phyloP scores from a whole-genome alignment of 2,888 invertebrate genomes.

The Camponotus fellah region DNA sequence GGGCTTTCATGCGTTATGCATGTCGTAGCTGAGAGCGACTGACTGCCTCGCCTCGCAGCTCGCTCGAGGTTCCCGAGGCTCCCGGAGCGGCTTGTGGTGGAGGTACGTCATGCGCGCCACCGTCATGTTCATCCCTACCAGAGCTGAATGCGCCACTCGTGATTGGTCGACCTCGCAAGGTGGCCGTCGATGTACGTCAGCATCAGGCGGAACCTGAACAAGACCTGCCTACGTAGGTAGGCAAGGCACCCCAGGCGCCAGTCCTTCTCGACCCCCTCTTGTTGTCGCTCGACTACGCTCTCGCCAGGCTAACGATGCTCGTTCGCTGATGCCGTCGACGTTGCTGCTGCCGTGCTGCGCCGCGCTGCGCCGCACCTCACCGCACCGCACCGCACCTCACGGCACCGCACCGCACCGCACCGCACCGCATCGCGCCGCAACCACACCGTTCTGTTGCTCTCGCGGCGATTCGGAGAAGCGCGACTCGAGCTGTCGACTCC shows the following conservation, averaged over 20 bases:
- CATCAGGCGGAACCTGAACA: slow-evolving; percentile 79
- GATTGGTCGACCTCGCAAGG: slow-evolving; percentile 83
- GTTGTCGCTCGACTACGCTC: slow-evolving; percentile 55
- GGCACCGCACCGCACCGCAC: background rate
- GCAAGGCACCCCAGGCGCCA: slow-evolving; percentile 78
- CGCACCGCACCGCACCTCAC: slow-evolving; percentile 28
- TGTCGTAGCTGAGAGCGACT: slow-evolving; percentile 88
- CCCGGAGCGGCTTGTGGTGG: slow-evolving; percentile 76
- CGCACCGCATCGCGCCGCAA: slow-evolving; percentile 16
- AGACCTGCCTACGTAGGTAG: slow-evolving; percentile 80
- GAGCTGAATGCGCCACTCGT: slow-evolving; percentile 80
- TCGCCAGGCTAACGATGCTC: slow-evolving; percentile 53
- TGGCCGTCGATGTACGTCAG: slow-evolving; percentile 85
- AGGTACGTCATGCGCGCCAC: slow-evolving; percentile 82
- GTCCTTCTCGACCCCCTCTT: slow-evolving; percentile 85
- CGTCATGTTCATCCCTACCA: slow-evolving; percentile 82
- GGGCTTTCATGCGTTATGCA: slow-evolving; percentile 89
- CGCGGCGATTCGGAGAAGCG: slow-evolving; percentile 36
- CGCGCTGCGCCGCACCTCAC: slow-evolving; percentile 30
- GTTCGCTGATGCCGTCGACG: slow-evolving; percentile 33
- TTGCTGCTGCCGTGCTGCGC: slow-evolving; percentile 20
- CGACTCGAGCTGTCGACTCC: slow-evolving; percentile 18
- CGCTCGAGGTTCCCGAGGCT: slow-evolving; percentile 83
- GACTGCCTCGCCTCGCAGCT: slow-evolving; percentile 85
- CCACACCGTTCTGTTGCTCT: slow-evolving; percentile 41